phyloP scores from a whole-genome alignment of 1,140 invertebrate genomes.

The Papilio dardanus region DNA sequence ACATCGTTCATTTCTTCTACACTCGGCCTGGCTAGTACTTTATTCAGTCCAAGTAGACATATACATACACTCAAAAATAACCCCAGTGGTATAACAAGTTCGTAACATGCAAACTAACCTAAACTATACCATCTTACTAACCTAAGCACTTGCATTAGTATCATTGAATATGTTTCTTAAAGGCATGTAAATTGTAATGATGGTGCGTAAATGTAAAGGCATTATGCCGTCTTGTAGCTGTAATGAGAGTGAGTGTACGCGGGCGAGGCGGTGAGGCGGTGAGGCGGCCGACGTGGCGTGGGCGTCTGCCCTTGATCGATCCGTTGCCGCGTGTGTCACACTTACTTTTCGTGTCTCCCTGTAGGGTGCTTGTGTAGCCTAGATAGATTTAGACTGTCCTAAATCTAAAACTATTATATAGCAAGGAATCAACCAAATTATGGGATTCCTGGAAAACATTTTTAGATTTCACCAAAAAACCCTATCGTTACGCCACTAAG shows the following conservation, averaged over 20 bases:
- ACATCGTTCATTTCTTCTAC: no score
- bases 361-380: constrained; percentile 9
- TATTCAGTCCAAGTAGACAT: no score
- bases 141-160: not conserved
- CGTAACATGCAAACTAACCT: not conserved
- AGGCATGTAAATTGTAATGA: not conserved
- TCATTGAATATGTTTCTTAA: not conserved
- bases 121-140: not conserved
- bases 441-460: no score
- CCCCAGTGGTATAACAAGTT: not conserved
- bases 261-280: not conserved
- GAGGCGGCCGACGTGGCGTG: constrained; percentile 35
- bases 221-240: constrained; percentile 10
- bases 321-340: constrained; percentile 62
- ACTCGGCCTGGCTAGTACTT: no score
- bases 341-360: constrained; percentile 36
- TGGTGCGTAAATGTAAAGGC: constrained; percentile 26
- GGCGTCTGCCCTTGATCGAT: constrained; percentile 72
- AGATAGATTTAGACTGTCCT: not conserved
- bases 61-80: no score
- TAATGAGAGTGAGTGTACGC: not conserved
- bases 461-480: no score
- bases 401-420: not conserved
- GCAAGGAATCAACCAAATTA: not conserved
- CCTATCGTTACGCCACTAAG: no score